Base-by-base conservation (phyloP, 1,140 invertebrate genomes). In the Lycorma delicatula region DNA sequence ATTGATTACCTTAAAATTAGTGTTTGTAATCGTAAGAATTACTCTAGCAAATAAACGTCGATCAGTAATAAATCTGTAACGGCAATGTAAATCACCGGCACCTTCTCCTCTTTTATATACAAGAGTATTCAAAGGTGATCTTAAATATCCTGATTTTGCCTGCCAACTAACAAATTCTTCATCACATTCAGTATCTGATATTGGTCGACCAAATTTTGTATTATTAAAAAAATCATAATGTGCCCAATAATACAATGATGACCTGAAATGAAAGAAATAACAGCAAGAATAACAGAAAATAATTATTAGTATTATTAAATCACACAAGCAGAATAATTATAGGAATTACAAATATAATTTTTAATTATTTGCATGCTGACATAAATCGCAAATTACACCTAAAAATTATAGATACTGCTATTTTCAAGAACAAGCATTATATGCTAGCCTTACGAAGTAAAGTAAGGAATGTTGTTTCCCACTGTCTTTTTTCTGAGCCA, bases 201-300 rank as follows among this genome's bases (percentile, higher is more conserved):
- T 82, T 0, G 86, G 82, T 54, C 87, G 86, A 0, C 90, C 90
- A 57, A 86, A 87, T 27, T 84, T 81, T 0, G 87, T 92, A 57
- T 90, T 89, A 68, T 93, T 93, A 72, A 92, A 93, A 72, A 93
- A 93, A 66, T 93, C 89, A 63, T 92, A 93, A 69, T 92, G 89
- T 0, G 89, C 89, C 89, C 89, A 92, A 68, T 91, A 93, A 68
- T 93, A 92, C 0, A 93, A 72, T 0, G 89, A 92, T 18, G 83
- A 85, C 3, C 81, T 79, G 68, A 36, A 61, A 67, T 16, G 13
- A 12, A 11, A 23, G n/a, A 29, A 9, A 22, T 53, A 11, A 16
- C 9, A 6, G 12, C 27, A 12, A 29, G 48, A 50, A n/a, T n/a
- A n/a, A n/a, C n/a, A n/a, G n/a, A n/a, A n/a, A n/a, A n/a, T n/a